These are phyloP conservation scores for Callionymus lyra DNA, from an alignment of 2,113 vertebrate species.

Conservation along the genomic window DNA sequence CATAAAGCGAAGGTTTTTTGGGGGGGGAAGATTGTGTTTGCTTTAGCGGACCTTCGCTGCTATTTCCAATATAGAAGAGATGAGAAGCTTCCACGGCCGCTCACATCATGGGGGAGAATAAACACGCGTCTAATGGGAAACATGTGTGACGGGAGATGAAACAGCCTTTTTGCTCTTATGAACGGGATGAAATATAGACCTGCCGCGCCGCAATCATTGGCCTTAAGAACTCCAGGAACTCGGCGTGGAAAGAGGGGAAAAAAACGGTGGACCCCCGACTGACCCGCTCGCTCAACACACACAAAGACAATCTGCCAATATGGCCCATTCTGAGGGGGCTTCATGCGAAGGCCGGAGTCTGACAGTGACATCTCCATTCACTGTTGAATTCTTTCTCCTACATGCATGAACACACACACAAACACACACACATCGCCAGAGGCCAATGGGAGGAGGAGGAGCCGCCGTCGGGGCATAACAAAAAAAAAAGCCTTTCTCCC, in stretches of 20 bases:
- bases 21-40: constrained; percentile 50
- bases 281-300: constrained; percentile 32
- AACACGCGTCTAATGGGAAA: constrained; percentile 61
- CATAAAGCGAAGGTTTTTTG: constrained; percentile 39
- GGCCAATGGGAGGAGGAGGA: constrained; percentile 50
- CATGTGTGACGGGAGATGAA: constrained; percentile 66
- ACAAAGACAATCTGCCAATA: constrained; percentile 53
- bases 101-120: constrained; percentile 64
- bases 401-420: constrained; percentile 38
- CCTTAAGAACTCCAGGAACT: constrained; percentile 43
- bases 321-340: constrained; percentile 49
- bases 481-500: constrained; percentile 47
- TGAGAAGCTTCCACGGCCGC: constrained; percentile 57
- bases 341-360: constrained; percentile 50
- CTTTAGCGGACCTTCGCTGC: constrained; percentile 51
- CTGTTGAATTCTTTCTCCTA: constrained; percentile 49
- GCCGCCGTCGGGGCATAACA: constrained; percentile 28
- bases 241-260: constrained; percentile 35
- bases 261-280: constrained; percentile 41
- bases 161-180: constrained; percentile 48
- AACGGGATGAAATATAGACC: constrained; percentile 59
- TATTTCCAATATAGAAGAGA: constrained; percentile 56
- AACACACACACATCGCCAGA: constrained; percentile 32
- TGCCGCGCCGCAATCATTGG: constrained; percentile 49
- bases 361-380: constrained; percentile 73